Percentiles rank a stretch among this genome's conserved stretches.
phyloP scores from a whole-genome alignment of 2,888 invertebrate species.

The Dimorphilus gyrociliatus region DNA sequence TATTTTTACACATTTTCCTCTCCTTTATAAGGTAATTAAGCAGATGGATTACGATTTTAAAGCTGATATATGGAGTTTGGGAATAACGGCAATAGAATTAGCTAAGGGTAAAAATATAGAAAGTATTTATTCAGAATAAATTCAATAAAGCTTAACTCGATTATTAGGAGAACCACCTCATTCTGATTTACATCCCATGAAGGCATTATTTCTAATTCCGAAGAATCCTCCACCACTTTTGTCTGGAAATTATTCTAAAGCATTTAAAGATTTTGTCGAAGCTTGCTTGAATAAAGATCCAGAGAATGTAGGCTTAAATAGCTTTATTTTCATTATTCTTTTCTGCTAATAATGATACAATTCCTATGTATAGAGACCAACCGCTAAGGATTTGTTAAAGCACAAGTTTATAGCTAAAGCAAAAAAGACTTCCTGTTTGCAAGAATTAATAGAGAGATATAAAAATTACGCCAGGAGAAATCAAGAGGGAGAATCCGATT shows the following conservation, averaged over 20 bases:
- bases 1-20: no score
- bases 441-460: constrained; percentile 6
- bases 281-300: constrained; percentile 13
- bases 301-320: constrained; percentile 8
- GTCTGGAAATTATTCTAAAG: background rate
- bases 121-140: no score
- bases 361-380: constrained; percentile 4
- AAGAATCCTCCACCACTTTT: constrained; percentile 42
- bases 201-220: constrained; percentile 83
- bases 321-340: background rate
- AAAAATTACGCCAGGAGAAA: no score
- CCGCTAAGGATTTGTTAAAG: constrained; percentile 5
- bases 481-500: no score
- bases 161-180: constrained; percentile 99
- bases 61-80: constrained; percentile 93
- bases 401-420: constrained; percentile 4
- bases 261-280: constrained; percentile 10
- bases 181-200: constrained; percentile 87
- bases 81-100: constrained; percentile 87
- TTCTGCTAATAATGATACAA: background rate
- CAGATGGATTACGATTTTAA: no score
- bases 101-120: no score
- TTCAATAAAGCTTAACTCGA: no score
- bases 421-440: constrained; percentile 3
- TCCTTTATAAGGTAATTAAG: no score